Evolutionary conservation across 2,888 invertebrate species (phyloP), one percentile per base, ranked within the genome.

Genomic region (Orthosia incerta): DNA sequence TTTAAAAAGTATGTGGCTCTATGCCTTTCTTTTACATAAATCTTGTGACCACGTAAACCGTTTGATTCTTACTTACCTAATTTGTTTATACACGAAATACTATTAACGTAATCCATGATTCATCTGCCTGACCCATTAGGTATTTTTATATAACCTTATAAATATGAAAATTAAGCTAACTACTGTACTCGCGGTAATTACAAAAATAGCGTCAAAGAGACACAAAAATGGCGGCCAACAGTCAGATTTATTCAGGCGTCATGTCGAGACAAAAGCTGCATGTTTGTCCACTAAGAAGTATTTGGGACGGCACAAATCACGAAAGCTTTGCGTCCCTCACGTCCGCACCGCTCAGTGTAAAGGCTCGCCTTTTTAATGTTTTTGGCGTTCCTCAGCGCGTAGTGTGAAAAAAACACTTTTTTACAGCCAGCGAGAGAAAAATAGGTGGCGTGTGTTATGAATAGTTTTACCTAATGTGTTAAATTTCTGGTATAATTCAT

Each of bases 261-360:
- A 65, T 73, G 74, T 76, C 65, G 67, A 20, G 56, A 82, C 71
- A 82, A 84, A 82, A 76, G 79, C 71, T 46, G 63, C 61, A 66
- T 71, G 57, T 69, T 67, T 74, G 73, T 65, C 74, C 66, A 71
- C 60, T 74, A 80, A 85, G 78, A 76, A 86, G 74, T 84, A 84
- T 86, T 83, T 67, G 69, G 71, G 73, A 63, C 71, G 65, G 76
- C 71, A 71, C 64, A 75, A 83, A 83, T 85, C 80, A 76, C 75
- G 66, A 70, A 68, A 65, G 69, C 76, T 72, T 59, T 67, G 71
- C 62, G 82, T 67, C 72, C 73, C 80, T 83, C 76, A 80, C 80
- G 80, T 85, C 64, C 80, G 60, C 51, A 45, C 51, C 70, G 76
- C 74, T 74, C 70, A 74, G 74, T 68, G 78, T 82, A 63, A 66